Evolutionary conservation across 2,113 vertebrate species (phyloP), one percentile per base, ranked within the genome.

Genomic region (Mormyrus iriodes): DNA sequence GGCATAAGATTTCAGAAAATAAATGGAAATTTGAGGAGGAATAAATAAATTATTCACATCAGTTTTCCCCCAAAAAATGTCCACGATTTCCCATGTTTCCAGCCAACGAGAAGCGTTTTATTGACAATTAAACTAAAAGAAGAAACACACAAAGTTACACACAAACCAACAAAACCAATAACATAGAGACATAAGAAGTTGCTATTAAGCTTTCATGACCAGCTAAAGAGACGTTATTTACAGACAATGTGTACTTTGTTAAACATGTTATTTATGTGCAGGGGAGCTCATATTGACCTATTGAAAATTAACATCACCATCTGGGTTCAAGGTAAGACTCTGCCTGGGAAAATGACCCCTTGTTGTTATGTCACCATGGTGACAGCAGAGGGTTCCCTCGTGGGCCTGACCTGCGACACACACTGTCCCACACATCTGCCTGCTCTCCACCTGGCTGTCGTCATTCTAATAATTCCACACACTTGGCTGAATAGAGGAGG

Each of bases 391-490:
- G 48, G 27, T 51, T 55, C 85, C 48, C 49, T 35, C 4, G 44
- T 2, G 7, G 42, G 27, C 27, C 48, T 39, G 46, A 86, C 42
- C 83, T 49, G 24, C 46, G 12, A 85, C 83, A 12, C 69, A 5
- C 69, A 35, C 12, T 4, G 39, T 83, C 79, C 19, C 49, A 19
- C 19, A 51, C 42, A 51, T 85, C 46, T 85, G 83, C 10, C 21
- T 86, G 85, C 19, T 52, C 39, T 84, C 82, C 46, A 49, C 82
- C 19, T 85, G 8, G 87, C 87, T 46, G 44, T 49, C 27, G 58
- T 61, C 61, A 49, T 49, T 31, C 49, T 86, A 35, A 86, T 86
- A 79, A 87, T 31, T 65, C 46, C 86, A 87, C 86, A 87, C 35
- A 53, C 86, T 89, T 79, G 19, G 31, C n/a, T 17, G 46, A 86